A percentile compares a stretch with the other conserved stretches of the same genome.
phyloP scores from a whole-genome alignment of 2,113 vertebrate genomes.

The Eurypyga helias region DNA sequence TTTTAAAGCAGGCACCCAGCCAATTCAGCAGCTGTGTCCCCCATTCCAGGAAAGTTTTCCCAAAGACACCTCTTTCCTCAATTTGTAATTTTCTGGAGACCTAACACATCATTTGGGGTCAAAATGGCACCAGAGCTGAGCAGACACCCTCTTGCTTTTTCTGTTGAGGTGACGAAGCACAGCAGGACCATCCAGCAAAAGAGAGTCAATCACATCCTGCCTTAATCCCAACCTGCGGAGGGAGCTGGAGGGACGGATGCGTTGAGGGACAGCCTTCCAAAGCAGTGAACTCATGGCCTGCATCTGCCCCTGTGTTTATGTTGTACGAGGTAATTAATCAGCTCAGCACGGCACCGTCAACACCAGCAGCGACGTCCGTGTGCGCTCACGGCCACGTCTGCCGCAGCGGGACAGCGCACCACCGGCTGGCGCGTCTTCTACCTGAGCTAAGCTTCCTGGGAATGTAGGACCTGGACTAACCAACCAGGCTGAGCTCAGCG shows the following conservation, averaged over 20 bases:
- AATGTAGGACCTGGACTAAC: not conserved
- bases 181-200: not conserved
- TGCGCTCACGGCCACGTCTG: accelerated
- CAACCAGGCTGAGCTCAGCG: not conserved
- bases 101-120: not conserved
- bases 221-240: not conserved
- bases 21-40: not conserved
- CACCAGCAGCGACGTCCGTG: not conserved
- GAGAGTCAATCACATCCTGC: not conserved
- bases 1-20: not conserved
- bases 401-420: accelerated
- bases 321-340: not conserved
- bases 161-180: not conserved
- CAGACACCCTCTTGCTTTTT: not conserved
- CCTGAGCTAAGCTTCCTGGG: not conserved
- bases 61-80: not conserved
- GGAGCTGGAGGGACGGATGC: not conserved
- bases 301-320: not conserved
- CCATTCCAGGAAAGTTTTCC: not conserved
- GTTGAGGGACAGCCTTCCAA: not conserved
- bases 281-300: not conserved
- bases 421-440: not conserved
- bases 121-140: not conserved
- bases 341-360: not conserved
- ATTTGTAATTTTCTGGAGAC: not conserved